phyloP scores from a whole-genome alignment of 1,140 invertebrate genomes.

The Orchesella cincta region DNA sequence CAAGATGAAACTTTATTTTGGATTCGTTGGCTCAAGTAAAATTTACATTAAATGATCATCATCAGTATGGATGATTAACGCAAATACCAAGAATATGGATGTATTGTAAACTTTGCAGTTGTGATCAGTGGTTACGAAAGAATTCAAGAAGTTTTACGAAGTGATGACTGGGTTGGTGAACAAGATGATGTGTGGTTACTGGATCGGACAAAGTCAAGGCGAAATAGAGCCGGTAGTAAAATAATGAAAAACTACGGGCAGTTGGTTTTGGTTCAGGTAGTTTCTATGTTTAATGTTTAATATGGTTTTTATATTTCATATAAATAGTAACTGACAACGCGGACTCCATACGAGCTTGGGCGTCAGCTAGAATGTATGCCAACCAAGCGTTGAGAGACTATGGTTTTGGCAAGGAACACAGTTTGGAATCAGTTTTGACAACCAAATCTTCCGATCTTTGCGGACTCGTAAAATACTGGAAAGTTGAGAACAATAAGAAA shows the following conservation, averaged over 20 bases:
- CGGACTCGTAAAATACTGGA: conserved; percentile 9
- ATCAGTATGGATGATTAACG: neutral
- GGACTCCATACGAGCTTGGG: neutral
- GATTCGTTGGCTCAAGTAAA: neutral
- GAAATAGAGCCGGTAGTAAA: neutral
- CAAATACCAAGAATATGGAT: neutral
- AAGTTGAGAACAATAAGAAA: neutral
- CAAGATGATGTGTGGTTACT: neutral
- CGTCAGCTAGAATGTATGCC: neutral
- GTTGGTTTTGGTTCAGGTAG: too few relatives aligned
- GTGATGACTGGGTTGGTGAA: conserved; percentile 18
- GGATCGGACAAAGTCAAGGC: neutral
- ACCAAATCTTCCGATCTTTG: neutral
- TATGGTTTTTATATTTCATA: too few relatives aligned
- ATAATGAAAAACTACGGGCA: neutral
- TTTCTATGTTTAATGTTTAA: too few relatives aligned
- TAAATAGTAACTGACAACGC: conserved; percentile 13
- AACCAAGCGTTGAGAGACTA: neutral
- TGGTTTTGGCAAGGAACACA: neutral
- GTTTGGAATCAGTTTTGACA: neutral
- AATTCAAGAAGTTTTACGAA: neutral
- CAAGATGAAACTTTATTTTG: conserved; percentile 7
- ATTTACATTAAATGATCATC: neutral
- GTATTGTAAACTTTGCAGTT: neutral
- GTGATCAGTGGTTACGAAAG: neutral